Conservation (phyloP, 2,888 invertebrate genomes). For the Petrophora chlorosata region DNA sequence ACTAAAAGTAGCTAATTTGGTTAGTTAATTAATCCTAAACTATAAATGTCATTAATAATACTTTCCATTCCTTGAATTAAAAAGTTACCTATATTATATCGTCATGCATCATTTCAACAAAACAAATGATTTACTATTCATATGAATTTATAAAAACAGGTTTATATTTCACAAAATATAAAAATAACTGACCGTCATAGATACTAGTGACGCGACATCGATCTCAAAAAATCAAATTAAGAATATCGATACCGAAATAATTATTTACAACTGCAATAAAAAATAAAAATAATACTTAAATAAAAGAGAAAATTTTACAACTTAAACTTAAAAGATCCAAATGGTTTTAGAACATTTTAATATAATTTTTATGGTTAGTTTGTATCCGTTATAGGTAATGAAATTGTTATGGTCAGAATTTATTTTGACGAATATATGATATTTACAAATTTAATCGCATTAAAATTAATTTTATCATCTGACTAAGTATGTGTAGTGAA, state of each 20-base stretch:
- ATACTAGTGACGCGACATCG: conserved; percentile 23
- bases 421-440: conserved; percentile 31
- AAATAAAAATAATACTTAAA: conserved; percentile 12
- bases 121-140: conserved; percentile 23
- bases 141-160: conserved; percentile 11
- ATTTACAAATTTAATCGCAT: conserved; percentile 34
- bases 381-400: conserved; percentile 23
- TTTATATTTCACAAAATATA: conserved; percentile 11
- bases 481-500: conserved; percentile 18
- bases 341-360: conserved; percentile 26
- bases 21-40: too few relatives aligned
- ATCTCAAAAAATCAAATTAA: conserved; percentile 14
- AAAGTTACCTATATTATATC: too few relatives aligned
- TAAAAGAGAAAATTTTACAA: conserved; percentile 31
- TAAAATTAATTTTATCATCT: conserved; percentile 29
- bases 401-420: conserved; percentile 30
- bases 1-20: too few relatives aligned
- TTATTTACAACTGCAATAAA: conserved; percentile 21
- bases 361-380: conserved; percentile 24
- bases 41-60: too few relatives aligned
- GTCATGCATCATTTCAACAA: conserved; percentile 4
- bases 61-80: too few relatives aligned
- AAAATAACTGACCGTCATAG: conserved; percentile 7
- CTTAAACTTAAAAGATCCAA: conserved; percentile 19
- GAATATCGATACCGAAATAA: conserved; percentile 20